phyloP scores from a whole-genome alignment of 2,888 invertebrate genomes.

The Calameuta pallipes region DNA sequence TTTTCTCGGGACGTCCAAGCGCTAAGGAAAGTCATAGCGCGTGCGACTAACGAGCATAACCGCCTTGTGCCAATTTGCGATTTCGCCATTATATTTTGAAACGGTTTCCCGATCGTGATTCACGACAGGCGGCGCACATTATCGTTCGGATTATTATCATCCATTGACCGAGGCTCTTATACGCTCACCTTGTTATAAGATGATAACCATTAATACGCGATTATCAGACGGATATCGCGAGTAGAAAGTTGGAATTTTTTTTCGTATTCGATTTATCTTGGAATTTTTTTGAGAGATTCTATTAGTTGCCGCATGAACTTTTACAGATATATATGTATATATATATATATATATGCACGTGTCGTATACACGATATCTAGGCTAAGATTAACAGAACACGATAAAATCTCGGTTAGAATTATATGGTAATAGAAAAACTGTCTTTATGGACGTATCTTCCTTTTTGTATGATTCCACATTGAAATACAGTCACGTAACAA shows the following conservation, averaged over 20 bases:
- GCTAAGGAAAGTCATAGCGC: background rate
- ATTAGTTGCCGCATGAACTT: background rate
- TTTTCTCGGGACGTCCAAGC: background rate
- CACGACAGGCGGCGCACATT: slow-evolving; percentile 36
- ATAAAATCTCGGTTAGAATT: background rate
- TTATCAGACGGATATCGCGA: slow-evolving; percentile 10
- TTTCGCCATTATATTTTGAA: slow-evolving; percentile 50
- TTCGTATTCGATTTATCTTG: background rate
- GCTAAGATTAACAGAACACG: background rate
- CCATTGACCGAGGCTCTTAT: background rate
- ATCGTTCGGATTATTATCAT: background rate
- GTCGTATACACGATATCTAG: background rate
- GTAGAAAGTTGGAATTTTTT: background rate
- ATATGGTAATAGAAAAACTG: background rate
- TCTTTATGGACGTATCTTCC: background rate
- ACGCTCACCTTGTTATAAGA: background rate
- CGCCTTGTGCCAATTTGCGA: slow-evolving; percentile 51
- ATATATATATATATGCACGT: background rate
- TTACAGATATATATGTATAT: no score
- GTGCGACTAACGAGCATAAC: slow-evolving; percentile 46
- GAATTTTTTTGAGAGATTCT: background rate
- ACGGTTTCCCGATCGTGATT: slow-evolving; percentile 46
- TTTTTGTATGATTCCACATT: background rate
- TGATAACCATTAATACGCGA: slow-evolving; percentile 20
- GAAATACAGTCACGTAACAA: background rate